phyloP scores from a whole-genome alignment of 2,113 vertebrate genomes.

The Dendropsophus ebraccatus region DNA sequence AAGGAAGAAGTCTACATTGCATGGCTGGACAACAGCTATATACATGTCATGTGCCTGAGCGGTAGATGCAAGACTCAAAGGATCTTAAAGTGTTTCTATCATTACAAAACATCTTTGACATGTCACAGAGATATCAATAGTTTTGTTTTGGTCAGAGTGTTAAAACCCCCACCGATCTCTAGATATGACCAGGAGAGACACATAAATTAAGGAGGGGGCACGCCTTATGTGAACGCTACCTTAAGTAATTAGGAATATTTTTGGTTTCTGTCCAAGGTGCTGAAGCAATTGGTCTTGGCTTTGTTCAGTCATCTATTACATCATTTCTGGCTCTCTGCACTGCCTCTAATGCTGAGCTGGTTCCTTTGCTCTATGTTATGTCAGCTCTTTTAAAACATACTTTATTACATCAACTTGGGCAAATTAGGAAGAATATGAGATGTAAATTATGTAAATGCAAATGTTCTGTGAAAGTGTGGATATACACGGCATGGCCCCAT shows the following conservation, averaged over 20 bases:
- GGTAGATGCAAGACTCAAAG: no score
- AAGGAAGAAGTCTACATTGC: no score
- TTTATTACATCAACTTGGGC: neutral
- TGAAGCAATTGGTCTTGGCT: conserved; percentile 15
- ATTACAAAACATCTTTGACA: no score
- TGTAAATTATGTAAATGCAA: neutral
- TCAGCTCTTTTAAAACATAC: conserved; percentile 19
- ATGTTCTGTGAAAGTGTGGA: neutral
- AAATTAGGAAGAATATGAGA: neutral
- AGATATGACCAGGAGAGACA: no score
- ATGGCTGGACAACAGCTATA: no score
- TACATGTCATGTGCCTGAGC: no score
- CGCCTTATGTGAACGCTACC: neutral
- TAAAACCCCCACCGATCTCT: no score
- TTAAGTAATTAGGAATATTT: neutral
- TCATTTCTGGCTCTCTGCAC: neutral
- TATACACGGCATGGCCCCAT: neutral
- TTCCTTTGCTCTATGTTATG: neutral
- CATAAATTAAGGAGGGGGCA: neutral
- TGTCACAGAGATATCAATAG: no score
- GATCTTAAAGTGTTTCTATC: no score
- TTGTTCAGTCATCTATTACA: neutral
- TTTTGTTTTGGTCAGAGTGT: no score
- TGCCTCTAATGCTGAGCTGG: neutral
- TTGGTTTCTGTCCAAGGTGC: conserved; percentile 11